Base-by-base conservation (phyloP, 2,797 vertebrate species). In the Amniataba percoides region DNA sequence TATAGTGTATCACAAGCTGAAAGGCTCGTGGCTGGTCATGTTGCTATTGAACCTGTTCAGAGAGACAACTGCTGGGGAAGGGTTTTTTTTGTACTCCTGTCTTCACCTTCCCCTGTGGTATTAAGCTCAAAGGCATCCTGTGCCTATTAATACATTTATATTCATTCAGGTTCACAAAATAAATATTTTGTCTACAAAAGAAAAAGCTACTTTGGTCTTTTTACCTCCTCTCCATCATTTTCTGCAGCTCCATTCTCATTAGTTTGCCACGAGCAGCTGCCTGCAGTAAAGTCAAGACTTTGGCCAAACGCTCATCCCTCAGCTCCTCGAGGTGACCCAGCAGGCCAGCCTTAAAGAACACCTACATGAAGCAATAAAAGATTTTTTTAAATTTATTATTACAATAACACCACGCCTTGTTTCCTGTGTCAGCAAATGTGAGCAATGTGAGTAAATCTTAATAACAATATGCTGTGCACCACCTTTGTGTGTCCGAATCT, bases 401-500 rank as follows among this genome's bases (percentile, higher is more conserved):
- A 42, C 4, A 49, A 34, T 42, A 13, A 7, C 13, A 71, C 23
- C 16, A 42, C 23, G 8, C 5, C 14, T 9, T 36, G n/a, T 23
- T 59, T 61, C 34, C 9, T 40, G 13, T 55, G 59, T 63, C 4
- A n/a, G n/a, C n/a, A n/a, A n/a, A n/a, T n/a, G n/a, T n/a, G n/a
- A n/a, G n/a, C n/a, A n/a, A n/a, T n/a, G n/a, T 4, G 15, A 11
- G 15, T 16, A 2, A 25, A n/a, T 18, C 11, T n/a, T 45, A 10
- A 45, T 57, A 23, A 59, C 7, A n/a, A 16, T 31, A 25, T n/a
- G 46, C n/a, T 1, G 14, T 19, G 9, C 18, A 5, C 27, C 75
- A 97, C 97, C 97, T 98, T 99, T 75, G 97, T 98, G 86, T 98
- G 97, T 69, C 98, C 97, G 81, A 98, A 98, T 90, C 94, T 96